Conservation (phyloP, 2,113 vertebrate genomes). For the Parus major region DNA sequence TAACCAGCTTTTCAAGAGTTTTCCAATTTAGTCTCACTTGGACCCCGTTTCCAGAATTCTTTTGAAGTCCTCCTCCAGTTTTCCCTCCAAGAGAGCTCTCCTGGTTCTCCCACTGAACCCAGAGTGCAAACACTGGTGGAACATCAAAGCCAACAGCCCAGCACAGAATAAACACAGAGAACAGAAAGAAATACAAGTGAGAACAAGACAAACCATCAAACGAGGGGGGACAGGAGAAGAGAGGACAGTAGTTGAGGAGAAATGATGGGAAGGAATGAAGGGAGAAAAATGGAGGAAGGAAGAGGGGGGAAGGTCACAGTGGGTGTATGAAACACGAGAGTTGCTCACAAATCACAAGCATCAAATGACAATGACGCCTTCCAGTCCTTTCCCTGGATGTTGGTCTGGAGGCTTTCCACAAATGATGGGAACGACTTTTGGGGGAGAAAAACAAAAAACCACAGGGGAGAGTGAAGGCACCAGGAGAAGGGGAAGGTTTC, state of each 20-base stretch:
- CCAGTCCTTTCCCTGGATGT: slow-evolving; percentile 23
- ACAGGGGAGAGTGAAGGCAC: background rate
- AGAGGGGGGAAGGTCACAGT: background rate
- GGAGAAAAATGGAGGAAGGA: background rate
- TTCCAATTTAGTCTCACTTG: background rate
- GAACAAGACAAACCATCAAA: slow-evolving; percentile 10
- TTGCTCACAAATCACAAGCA: slow-evolving; percentile 57
- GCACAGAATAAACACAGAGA: background rate
- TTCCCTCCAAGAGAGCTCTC: background rate
- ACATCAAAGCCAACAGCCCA: slow-evolving; percentile 40
- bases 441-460: background rate
- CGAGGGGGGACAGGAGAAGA: background rate
- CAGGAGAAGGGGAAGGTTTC: background rate
- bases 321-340: slow-evolving; percentile 18
- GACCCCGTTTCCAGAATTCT: background rate
- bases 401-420: slow-evolving; percentile 60
- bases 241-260: background rate
- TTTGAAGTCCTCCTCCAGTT: background rate
- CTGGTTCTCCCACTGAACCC: slow-evolving; percentile 9
- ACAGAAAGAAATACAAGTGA: background rate
- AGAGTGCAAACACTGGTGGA: slow-evolving; percentile 51
- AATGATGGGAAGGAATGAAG: background rate
- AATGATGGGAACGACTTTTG: slow-evolving; percentile 42
- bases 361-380: slow-evolving; percentile 8
- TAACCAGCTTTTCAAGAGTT: background rate